phyloP scores from a whole-genome alignment of 2,113 vertebrate species.

The Cisticola juncidis region DNA sequence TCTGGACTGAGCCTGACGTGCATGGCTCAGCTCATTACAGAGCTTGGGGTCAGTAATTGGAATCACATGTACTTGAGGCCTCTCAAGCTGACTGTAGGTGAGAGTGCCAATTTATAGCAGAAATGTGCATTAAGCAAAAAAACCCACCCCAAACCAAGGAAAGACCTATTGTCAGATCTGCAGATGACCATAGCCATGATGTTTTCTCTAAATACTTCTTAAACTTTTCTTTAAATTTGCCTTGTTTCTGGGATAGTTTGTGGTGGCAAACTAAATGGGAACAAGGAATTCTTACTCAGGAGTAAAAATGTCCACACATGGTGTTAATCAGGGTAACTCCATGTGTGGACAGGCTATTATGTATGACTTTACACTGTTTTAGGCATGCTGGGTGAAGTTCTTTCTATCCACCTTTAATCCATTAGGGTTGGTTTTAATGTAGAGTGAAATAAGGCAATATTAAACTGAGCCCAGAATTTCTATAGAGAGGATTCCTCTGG shows the following conservation, averaged over 20 bases:
- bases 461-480: background rate
- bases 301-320: conserved; percentile 25
- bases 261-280: background rate
- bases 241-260: conserved; percentile 9
- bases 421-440: background rate
- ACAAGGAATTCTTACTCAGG: background rate
- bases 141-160: background rate
- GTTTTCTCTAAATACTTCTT: background rate
- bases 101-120: conserved; percentile 15
- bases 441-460: background rate
- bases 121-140: background rate
- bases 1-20: conserved; percentile 1
- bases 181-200: background rate
- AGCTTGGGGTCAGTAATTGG: conserved; percentile 33
- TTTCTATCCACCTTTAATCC: background rate
- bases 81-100: background rate
- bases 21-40: conserved; percentile 15
- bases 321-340: conserved; percentile 36
- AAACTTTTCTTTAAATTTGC: background rate
- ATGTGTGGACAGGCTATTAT: conserved; percentile 4
- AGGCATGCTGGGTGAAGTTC: background rate
- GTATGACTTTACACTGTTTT: background rate
- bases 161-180: background rate
- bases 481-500: background rate
- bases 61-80: background rate